Conservation (phyloP, 2,113 vertebrate genomes). For the Nettapus auritus region DNA sequence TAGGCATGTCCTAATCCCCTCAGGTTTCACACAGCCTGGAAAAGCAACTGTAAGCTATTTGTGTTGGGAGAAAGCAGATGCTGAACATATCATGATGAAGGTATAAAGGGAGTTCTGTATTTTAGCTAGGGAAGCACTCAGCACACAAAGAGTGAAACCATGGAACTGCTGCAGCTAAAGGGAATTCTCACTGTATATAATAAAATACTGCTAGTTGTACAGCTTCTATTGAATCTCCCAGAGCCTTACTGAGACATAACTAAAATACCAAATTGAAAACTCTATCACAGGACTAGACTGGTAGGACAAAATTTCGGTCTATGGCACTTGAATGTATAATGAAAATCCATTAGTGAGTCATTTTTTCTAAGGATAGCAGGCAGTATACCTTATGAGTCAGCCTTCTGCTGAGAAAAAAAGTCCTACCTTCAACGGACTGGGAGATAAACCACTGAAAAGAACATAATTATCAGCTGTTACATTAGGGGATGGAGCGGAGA, state of each 20-base stretch:
- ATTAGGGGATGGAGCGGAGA: background rate
- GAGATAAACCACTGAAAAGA: slow-evolving; percentile 16
- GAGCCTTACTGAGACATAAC: slow-evolving; percentile 4
- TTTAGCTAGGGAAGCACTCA: background rate
- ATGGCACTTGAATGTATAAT: slow-evolving; percentile 37
- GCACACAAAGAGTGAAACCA: background rate
- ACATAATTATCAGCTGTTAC: slow-evolving; percentile 33
- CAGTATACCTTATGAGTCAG: slow-evolving; percentile 57
- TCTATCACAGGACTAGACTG: background rate
- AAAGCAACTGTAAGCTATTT: background rate
- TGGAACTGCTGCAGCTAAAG: background rate
- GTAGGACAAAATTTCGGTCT: slow-evolving; percentile 40
- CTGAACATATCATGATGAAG: background rate
- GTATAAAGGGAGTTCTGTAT: background rate
- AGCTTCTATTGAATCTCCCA: background rate
- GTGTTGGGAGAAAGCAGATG: background rate
- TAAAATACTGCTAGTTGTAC: background rate
- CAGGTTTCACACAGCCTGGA: background rate
- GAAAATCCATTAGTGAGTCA: slow-evolving; percentile 71
- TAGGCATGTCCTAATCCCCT: background rate
- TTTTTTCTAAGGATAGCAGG: slow-evolving; percentile 60
- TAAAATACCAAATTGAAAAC: slow-evolving; percentile 43
- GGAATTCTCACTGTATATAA: background rate
- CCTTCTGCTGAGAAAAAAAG: slow-evolving; percentile 46
- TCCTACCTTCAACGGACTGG: slow-evolving; percentile 23